Evolutionary conservation across 2,113 vertebrate genomes (phyloP), one percentile per base, ranked within the genome.

Genomic region (Catharus bicknelli): DNA sequence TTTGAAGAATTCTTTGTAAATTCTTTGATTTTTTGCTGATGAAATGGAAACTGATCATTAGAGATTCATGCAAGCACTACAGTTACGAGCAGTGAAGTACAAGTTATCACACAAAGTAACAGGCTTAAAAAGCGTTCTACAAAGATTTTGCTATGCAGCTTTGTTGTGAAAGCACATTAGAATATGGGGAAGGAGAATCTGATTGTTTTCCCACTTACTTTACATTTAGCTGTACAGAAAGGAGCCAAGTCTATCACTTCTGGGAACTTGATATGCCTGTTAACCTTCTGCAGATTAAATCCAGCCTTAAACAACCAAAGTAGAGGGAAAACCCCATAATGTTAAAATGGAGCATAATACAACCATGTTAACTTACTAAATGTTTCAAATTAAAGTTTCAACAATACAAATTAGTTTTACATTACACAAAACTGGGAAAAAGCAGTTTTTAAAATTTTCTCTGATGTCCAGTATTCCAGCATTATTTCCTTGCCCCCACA

Each of bases 201-300:
- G 67, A 59, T 51, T 55, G 69, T 89, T 78, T 91, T 86, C 47
- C 42, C 82, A 94, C 97, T 97, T 98, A 99, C 99, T 98, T 99
- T 99, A 97, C 99, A 99, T 89, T 98, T 98, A 76, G 96, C 88
- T 8, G 98, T 98, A 97, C 99, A 99, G 96, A 99, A 99, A 29
- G 99, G 98, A 90, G 99, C 99, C 91, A 99, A 95, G 96, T 99
- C 99, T 95, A 99, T 97, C 72, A 99, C 96, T 93, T 99, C 96
- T 16, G 99, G 98, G 86, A 99, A 99, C 77, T 98, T 98, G 77
- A 99, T 98, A 8, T 99, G 99, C 88, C 97, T 98, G 97, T 99
- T 99, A 92, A 99, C 97, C 96, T 99, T 99, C 93, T 98, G 98
- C 36, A 99, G 98, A 94, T 98, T 98, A 97, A 98, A 99, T 75